Conservation (phyloP, 2,888 invertebrate genomes). For the Sympetrum striolatum region DNA sequence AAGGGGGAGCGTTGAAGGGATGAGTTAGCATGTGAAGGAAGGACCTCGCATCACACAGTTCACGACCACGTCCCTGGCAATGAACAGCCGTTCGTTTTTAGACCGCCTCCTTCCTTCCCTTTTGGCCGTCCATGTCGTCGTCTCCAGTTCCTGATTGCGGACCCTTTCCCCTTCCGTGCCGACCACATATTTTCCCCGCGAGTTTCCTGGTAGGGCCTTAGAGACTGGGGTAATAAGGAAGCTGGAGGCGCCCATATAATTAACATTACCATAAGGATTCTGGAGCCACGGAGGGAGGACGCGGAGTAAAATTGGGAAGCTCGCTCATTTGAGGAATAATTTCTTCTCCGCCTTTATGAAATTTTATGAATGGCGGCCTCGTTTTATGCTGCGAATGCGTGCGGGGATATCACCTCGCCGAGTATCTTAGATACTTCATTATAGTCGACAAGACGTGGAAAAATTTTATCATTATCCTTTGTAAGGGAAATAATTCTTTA, state of each 20-base stretch:
- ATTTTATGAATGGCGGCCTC: not conserved
- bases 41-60: constrained; percentile 17
- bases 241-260: not conserved
- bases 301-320: not conserved
- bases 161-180: not conserved
- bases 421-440: no score
- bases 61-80: constrained; percentile 19
- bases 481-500: no score
- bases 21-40: not conserved
- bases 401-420: no score
- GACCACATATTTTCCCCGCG: not conserved
- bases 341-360: not conserved
- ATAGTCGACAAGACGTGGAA: no score
- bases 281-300: not conserved
- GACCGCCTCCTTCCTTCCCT: not conserved
- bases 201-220: not conserved
- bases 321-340: not conserved
- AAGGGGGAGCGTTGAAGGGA: not conserved
- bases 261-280: not conserved
- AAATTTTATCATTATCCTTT: no score
- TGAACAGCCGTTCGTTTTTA: constrained; percentile 12
- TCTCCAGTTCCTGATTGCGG: not conserved
- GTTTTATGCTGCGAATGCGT: no score
- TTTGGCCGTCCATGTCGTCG: not conserved
- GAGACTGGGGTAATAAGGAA: not conserved